phyloP scores from a whole-genome alignment of 1,140 invertebrate genomes.

The Drosophila baimaii region DNA sequence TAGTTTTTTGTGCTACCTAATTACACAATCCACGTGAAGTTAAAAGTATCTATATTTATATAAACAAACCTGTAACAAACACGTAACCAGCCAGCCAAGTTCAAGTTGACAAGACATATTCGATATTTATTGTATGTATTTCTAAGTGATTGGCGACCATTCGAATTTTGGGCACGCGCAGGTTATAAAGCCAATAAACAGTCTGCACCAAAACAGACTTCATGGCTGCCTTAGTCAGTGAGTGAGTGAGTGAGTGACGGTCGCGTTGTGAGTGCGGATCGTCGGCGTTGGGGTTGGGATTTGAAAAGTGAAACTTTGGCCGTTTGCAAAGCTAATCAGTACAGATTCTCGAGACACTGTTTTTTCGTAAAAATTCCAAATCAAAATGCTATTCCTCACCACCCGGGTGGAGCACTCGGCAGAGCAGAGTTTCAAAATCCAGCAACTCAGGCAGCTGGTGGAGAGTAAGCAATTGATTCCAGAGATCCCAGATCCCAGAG shows the following conservation, averaged over 20 bases:
- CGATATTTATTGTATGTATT: conserved; percentile 6
- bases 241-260: conserved; percentile 57
- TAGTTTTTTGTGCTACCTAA: background rate
- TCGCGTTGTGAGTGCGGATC: conserved; percentile 55
- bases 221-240: conserved; percentile 57
- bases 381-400: conserved; percentile 56
- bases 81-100: conserved; percentile 15
- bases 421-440: conserved; percentile 64
- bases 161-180: conserved; percentile 55
- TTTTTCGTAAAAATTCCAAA: conserved; percentile 25
- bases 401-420: conserved; percentile 44
- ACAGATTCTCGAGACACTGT: conserved; percentile 2
- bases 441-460: conserved; percentile 66
- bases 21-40: background rate
- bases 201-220: conserved; percentile 56
- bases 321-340: conserved; percentile 11
- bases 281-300: conserved; percentile 36
- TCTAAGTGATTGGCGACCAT: conserved; percentile 30
- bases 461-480: conserved; percentile 66
- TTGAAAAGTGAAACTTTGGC: conserved; percentile 14
- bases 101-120: conserved; percentile 25
- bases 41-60: background rate
- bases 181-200: conserved; percentile 56
- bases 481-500: background rate
- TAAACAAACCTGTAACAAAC: background rate